These are phyloP conservation scores for Grammomys surdaster DNA, from an alignment of 2,113 vertebrate species.

Conservation along the genomic window DNA sequence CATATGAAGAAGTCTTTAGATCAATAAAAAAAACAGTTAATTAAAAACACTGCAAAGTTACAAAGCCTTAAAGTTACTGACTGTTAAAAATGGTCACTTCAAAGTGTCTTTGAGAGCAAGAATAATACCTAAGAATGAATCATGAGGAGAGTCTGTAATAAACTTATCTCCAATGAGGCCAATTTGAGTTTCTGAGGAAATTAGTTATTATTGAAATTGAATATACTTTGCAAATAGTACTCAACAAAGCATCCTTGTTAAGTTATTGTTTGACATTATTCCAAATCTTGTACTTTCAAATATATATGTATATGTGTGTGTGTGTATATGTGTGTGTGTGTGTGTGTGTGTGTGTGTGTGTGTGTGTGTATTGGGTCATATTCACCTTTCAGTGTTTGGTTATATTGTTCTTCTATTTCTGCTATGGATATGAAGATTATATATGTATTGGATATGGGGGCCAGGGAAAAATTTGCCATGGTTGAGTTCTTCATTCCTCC, in stretches of 20 bases:
- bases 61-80: slow-evolving; percentile 28
- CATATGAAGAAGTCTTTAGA: slow-evolving; percentile 34
- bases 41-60: slow-evolving; percentile 40
- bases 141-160: slow-evolving; percentile 68
- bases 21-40: slow-evolving; percentile 44
- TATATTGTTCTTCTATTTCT: background rate
- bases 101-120: slow-evolving; percentile 72
- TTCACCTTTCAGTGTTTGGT: slow-evolving; percentile 19
- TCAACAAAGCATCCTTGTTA: slow-evolving; percentile 19
- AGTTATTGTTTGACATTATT: background rate
- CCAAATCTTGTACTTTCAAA: background rate
- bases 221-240: slow-evolving; percentile 33
- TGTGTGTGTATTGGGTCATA: background rate
- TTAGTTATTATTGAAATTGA: slow-evolving; percentile 44
- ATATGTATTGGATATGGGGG: background rate
- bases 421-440: background rate
- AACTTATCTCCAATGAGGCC: slow-evolving; percentile 71
- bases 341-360: too few species aligned
- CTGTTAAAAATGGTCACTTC: slow-evolving; percentile 73
- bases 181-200: slow-evolving; percentile 59
- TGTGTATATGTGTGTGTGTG: too few species aligned
- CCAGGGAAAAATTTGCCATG: background rate
- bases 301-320: background rate
- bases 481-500: background rate
- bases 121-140: slow-evolving; percentile 65